Percentiles rank a stretch among this genome's conserved stretches.
These are phyloP conservation scores for Subacronicta megacephala DNA, from an alignment of 2,888 invertebrate species.

Conservation along the genomic window DNA sequence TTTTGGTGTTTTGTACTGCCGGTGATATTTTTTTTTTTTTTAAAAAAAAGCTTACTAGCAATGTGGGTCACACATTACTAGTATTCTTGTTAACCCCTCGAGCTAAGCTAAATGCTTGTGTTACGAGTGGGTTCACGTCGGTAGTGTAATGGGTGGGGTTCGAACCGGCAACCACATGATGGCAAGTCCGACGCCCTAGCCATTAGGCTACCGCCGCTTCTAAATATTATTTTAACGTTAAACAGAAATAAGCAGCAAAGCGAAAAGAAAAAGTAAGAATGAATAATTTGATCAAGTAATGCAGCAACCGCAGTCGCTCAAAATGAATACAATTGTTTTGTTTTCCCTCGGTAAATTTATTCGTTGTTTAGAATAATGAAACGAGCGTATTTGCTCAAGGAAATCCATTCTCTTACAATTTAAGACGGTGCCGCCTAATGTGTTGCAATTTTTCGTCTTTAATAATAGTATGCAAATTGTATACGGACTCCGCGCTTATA, in stretches of 20 bases:
- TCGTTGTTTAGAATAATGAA: slow-evolving; percentile 88
- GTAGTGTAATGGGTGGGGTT: too few species aligned
- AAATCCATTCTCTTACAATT: slow-evolving; percentile 87
- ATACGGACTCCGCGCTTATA: slow-evolving; percentile 53
- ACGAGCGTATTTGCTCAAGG: slow-evolving; percentile 82
- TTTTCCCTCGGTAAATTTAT: slow-evolving; percentile 86
- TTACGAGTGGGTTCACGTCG: too few species aligned
- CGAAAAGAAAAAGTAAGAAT: slow-evolving; percentile 69
- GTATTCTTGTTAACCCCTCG: too few species aligned
- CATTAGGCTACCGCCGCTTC: too few species aligned
- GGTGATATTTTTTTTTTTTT: slow-evolving; percentile 54
- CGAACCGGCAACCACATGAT: too few species aligned
- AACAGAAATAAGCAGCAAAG: slow-evolving; percentile 55
- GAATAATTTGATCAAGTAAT: slow-evolving; percentile 86
- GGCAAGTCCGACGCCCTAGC: too few species aligned
- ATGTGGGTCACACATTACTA: too few species aligned
- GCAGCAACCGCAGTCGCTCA: slow-evolving; percentile 83
- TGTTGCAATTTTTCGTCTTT: slow-evolving; percentile 83
- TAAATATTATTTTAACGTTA: slow-evolving; percentile 48
- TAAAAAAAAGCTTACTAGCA: too few species aligned
- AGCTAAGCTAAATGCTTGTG: too few species aligned
- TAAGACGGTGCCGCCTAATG: slow-evolving; percentile 82
- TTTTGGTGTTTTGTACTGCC: slow-evolving; percentile 62
- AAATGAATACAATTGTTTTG: slow-evolving; percentile 88
- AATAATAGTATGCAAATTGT: slow-evolving; percentile 78